These are phyloP conservation scores for Ophonus ardosiacus DNA, from an alignment of 2,888 invertebrate genomes.

Conservation along the genomic window DNA sequence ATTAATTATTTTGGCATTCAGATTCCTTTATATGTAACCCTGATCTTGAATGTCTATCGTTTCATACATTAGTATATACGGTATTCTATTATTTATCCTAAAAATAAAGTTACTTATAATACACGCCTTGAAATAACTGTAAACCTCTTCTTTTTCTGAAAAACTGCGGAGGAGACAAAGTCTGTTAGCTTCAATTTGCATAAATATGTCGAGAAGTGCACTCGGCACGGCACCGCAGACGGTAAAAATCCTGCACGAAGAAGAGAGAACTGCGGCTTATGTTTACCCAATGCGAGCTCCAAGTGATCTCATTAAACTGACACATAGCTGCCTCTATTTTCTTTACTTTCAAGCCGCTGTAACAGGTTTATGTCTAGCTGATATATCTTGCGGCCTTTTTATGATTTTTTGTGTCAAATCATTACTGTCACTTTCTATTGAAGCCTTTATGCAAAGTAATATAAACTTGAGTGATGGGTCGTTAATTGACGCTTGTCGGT, in stretches of 20 bases:
- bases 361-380: slow-evolving; percentile 44
- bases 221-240: slow-evolving; percentile 1
- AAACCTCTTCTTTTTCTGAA: background rate
- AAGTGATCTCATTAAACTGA: slow-evolving; percentile 58
- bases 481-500: slow-evolving; percentile 53
- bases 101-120: too few relatives aligned
- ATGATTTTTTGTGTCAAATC: slow-evolving; percentile 44
- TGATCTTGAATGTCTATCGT: too few relatives aligned
- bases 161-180: background rate
- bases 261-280: slow-evolving; percentile 34
- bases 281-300: slow-evolving; percentile 19
- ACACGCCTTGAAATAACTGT: background rate
- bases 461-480: slow-evolving; percentile 47
- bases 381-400: slow-evolving; percentile 32
- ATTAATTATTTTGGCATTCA: too few relatives aligned
- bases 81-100: too few relatives aligned
- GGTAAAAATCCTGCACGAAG: slow-evolving; percentile 36
- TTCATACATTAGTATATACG: too few relatives aligned
- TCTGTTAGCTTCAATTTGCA: slow-evolving; percentile 52
- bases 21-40: too few relatives aligned
- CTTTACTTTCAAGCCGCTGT: slow-evolving; percentile 31
- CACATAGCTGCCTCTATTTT: slow-evolving; percentile 44
- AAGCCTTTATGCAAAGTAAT: slow-evolving; percentile 25
- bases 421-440: slow-evolving; percentile 61
- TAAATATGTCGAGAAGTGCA: slow-evolving; percentile 58